phyloP scores from a whole-genome alignment of 2,888 invertebrate species.

The Eulithis testata region DNA sequence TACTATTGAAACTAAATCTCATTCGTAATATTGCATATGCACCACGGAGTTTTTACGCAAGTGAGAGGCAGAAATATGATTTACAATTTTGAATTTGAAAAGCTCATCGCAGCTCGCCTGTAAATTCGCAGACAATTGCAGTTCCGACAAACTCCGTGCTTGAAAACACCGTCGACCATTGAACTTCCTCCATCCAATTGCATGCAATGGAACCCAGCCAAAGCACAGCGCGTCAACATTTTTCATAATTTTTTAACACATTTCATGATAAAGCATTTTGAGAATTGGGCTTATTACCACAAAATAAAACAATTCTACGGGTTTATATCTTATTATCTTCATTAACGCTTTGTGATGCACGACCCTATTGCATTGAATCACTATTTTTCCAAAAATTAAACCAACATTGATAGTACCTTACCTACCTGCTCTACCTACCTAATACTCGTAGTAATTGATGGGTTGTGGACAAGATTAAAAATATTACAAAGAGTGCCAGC shows the following conservation, averaged over 20 bases:
- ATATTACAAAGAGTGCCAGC: slow-evolving; percentile 9
- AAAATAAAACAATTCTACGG: too few relatives aligned
- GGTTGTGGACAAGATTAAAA: slow-evolving; percentile 13
- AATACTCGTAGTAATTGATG: too few relatives aligned
- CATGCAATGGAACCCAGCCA: slow-evolving; percentile 12
- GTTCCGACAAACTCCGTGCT: slow-evolving; percentile 34
- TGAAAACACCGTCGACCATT: slow-evolving; percentile 38
- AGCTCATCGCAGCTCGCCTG: slow-evolving; percentile 17
- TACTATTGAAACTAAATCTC: background rate
- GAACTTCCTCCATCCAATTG: slow-evolving; percentile 32
- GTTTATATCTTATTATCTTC: too few relatives aligned
- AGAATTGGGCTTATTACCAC: too few relatives aligned
- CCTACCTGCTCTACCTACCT: background rate
- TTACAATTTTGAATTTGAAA: slow-evolving; percentile 27
- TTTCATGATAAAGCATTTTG: too few relatives aligned
- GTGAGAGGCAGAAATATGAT: slow-evolving; percentile 6
- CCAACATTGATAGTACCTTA: too few relatives aligned
- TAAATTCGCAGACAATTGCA: slow-evolving; percentile 35
- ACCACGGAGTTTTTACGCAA: slow-evolving; percentile 6
- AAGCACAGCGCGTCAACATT: slow-evolving; percentile 7
- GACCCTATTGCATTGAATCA: too few relatives aligned
- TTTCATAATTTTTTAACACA: slow-evolving; percentile 15
- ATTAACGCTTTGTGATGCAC: too few relatives aligned
- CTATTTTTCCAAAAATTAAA: too few relatives aligned
- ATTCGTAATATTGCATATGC: background rate